Percentiles rank a stretch among this genome's conserved stretches.
Conservation (phyloP, 92 coral and sea anemone species). For the Galaxea fascicularis region DNA sequence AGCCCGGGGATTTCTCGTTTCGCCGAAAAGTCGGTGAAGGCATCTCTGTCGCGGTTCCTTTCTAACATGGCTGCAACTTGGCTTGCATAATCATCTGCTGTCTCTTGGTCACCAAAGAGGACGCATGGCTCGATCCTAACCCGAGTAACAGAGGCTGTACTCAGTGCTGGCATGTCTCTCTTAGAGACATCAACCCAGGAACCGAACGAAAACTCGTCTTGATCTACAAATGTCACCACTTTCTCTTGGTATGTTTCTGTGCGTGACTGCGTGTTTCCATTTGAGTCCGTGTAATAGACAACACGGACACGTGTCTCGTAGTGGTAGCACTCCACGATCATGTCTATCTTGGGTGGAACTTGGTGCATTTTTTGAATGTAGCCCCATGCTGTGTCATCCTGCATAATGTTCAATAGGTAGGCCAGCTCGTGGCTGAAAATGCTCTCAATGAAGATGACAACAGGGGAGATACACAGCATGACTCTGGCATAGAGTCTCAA, state of each 20-base stretch:
- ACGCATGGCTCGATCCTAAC: conserved; percentile 66
- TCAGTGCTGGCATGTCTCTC: conserved; percentile 75
- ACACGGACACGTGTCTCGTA: conserved; percentile 70
- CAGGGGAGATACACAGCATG: conserved; percentile 58
- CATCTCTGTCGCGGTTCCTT: conserved; percentile 72
- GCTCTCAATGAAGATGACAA: conserved; percentile 73
- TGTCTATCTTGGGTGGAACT: conserved; percentile 64
- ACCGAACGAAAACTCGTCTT: conserved; percentile 65
- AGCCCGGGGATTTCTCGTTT: conserved; percentile 67
- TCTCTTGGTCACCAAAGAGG: conserved; percentile 80
- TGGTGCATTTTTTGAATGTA: conserved; percentile 70
- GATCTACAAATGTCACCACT: conserved; percentile 69
- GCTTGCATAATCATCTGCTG: conserved; percentile 60
- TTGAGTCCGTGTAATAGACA: conserved; percentile 75
- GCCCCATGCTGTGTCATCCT: conserved; percentile 76
- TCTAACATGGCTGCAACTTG: conserved; percentile 64
- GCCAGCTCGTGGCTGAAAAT: conserved; percentile 70
- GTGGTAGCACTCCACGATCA: conserved; percentile 85
- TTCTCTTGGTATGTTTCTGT: conserved; percentile 70
- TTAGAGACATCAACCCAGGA: conserved; percentile 78
- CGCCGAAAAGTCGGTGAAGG: conserved; percentile 57
- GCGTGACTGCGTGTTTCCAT: conserved; percentile 74
- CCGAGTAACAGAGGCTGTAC: conserved; percentile 66
- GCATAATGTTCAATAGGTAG: conserved; percentile 72
- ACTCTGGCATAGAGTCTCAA: conserved; percentile 67